Evolutionary conservation across 2,797 vertebrate species (phyloP).

Genomic region (Schizopygopsis malacanthus): DNA sequence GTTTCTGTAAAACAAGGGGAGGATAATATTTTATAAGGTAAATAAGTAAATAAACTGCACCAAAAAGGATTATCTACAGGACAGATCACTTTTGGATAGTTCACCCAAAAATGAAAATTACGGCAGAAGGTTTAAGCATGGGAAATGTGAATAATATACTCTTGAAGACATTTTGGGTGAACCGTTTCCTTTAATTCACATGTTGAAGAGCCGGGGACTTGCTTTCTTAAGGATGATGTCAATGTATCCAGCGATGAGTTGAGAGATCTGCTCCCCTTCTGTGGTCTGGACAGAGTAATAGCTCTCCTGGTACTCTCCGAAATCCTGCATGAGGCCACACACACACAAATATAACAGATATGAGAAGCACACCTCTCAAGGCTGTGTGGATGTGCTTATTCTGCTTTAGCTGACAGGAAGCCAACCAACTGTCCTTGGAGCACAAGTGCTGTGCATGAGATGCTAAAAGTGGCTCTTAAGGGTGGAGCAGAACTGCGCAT

Average conservation of each 20-base stretch:
- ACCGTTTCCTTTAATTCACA: not conserved
- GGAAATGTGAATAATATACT: not conserved
- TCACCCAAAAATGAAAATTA: not conserved
- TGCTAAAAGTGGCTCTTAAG: slow-evolving; percentile 39
- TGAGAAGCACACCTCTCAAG: slow-evolving; percentile 15
- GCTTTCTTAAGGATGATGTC: slow-evolving; percentile 99
- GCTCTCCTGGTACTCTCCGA: slow-evolving; percentile 98
- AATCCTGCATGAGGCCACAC: slow-evolving; percentile 82
- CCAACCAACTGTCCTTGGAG: slow-evolving; percentile 33
- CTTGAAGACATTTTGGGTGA: slow-evolving; percentile 11
- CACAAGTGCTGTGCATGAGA: slow-evolving; percentile 24
- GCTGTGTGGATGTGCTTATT: slow-evolving; percentile 1
- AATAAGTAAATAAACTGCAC: not conserved
- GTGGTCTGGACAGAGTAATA: slow-evolving; percentile 99
- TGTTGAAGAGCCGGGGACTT: slow-evolving; percentile 54
- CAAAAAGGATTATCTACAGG: not conserved
- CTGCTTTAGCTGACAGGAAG: slow-evolving; percentile 32
- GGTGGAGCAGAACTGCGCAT: slow-evolving; percentile 3
- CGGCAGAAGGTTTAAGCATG: not conserved
- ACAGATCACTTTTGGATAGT: not conserved
- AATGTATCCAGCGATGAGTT: slow-evolving; percentile 97
- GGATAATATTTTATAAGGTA: not conserved
- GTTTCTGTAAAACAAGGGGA: slow-evolving; percentile 82
- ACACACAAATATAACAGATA: slow-evolving; percentile 15
- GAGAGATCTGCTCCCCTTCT: slow-evolving; percentile 98